Evolutionary conservation across 2,113 vertebrate genomes (phyloP), one percentile per base, ranked within the genome.

Genomic region (Pterocles gutturalis): DNA sequence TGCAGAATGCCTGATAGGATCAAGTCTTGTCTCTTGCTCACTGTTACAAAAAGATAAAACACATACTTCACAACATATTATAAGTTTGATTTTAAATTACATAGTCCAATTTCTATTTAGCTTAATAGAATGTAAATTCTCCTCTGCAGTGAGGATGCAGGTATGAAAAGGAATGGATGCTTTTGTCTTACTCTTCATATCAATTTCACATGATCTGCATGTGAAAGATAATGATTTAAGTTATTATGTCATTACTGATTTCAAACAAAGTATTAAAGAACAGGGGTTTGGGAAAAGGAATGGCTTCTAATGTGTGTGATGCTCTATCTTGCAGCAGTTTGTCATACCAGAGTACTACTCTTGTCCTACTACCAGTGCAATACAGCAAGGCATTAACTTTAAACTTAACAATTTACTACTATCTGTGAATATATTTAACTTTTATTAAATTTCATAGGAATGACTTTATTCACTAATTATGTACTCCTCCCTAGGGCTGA

Each of bases 371-470:
- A 93, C n/a, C 48, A 84, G 29, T 33, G 36, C 48, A 79, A 61
- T 67, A 85, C 19, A 81, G 48, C 24, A 93, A 84, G 45, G 43
- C 45, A 67, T 79, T 94, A 87, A 79, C 73, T 96, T 96, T 91
- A 85, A 89, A 66, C 91, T 89, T 90, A 81, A 67, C 24, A 41
- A n/a, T 89, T 83, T 80, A 91, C 22, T 87, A 57, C 33, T 76
- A 14, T 76, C 73, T 69, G 38, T 70, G 84, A 61, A 96, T 94
- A 64, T 84, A 83, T 65, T 94, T 91, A 89, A 93, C 34, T 61
- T 93, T 91, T 91, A 79, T 79, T 95, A 96, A 83, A 87, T 85
- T 97, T 87, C 87, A 87, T 61, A 76, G 41, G 57, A 36, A 53
- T 1, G 3, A 79, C 93, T 94, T 94, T 89, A 79, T 89, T 93